Conservation (phyloP, 2,113 vertebrate species). For the Pedetes capensis region DNA sequence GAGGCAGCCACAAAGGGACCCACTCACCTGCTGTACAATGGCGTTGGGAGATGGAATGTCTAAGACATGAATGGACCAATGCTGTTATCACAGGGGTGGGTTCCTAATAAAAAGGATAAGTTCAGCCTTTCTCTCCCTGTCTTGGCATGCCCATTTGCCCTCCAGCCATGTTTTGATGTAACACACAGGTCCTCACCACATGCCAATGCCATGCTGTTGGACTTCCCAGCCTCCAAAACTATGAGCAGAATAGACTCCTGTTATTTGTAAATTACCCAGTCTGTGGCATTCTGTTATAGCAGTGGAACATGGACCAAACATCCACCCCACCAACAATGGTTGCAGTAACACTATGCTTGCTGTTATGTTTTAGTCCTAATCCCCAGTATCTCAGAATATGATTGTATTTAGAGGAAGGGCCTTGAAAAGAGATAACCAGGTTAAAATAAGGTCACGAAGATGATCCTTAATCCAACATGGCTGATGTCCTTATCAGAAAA, state of each 20-base stretch:
- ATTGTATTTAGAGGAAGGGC: not conserved
- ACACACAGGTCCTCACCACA: not conserved
- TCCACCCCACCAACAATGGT: not conserved
- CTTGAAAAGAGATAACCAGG: not conserved
- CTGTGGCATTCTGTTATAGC: not conserved
- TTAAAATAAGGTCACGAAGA: not conserved
- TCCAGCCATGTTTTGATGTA: not conserved
- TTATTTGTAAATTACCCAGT: not conserved
- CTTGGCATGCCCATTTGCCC: not conserved
- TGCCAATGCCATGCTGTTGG: not conserved
- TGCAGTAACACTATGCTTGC: not conserved
- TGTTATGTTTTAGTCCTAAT: not conserved
- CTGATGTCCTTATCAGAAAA: not conserved
- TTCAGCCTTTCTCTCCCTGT: not conserved
- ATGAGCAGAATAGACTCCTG: not conserved
- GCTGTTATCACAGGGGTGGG: not conserved
- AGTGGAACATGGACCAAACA: not conserved
- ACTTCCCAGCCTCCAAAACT: not conserved
- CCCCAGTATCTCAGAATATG: not conserved
- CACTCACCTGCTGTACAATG: not conserved
- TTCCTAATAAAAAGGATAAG: not conserved
- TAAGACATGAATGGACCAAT: not conserved
- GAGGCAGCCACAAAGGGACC: not conserved
- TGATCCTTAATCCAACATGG: not conserved
- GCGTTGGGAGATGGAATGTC: not conserved